Conservation (phyloP, 1,140 invertebrate genomes). For the Adelges cooleyi region DNA sequence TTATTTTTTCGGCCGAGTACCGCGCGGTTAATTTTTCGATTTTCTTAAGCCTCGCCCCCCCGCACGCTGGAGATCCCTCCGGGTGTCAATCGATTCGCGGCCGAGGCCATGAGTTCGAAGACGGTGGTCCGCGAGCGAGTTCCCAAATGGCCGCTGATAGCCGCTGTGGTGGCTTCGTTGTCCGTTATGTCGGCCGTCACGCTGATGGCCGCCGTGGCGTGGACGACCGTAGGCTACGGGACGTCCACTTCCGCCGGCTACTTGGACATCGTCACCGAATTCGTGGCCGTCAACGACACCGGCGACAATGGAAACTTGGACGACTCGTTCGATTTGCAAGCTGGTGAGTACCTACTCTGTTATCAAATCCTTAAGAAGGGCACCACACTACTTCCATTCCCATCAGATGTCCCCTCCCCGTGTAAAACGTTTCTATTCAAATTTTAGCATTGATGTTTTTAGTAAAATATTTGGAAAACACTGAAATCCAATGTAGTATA, state of each 20-base stretch:
- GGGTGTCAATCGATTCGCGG: too few species aligned
- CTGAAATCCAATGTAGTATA: too few species aligned
- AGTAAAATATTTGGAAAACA: too few species aligned
- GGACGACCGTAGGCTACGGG: neutral
- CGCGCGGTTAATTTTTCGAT: too few species aligned
- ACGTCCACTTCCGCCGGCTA: neutral
- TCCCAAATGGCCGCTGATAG: neutral
- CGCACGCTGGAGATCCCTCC: too few species aligned
- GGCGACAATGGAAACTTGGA: neutral
- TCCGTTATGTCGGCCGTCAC: neutral
- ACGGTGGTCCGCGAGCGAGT: neutral
- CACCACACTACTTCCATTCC: too few species aligned
- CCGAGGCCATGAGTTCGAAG: neutral
- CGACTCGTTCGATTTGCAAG: neutral
- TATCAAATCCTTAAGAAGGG: too few species aligned
- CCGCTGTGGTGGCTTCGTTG: neutral
- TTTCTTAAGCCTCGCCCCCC: too few species aligned
- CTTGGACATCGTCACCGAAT: neutral
- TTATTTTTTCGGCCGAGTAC: too few species aligned
- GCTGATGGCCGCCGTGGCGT: neutral
- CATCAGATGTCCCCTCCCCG: too few species aligned
- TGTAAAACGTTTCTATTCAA: too few species aligned
- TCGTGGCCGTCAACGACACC: neutral
- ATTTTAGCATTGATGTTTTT: too few species aligned
- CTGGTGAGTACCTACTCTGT: slow-evolving; percentile 4